Percentiles rank a stretch among this genome's conserved stretches.
These are phyloP conservation scores for Dromaius novaehollandiae DNA, from an alignment of 2,113 vertebrate species.

Conservation along the genomic window DNA sequence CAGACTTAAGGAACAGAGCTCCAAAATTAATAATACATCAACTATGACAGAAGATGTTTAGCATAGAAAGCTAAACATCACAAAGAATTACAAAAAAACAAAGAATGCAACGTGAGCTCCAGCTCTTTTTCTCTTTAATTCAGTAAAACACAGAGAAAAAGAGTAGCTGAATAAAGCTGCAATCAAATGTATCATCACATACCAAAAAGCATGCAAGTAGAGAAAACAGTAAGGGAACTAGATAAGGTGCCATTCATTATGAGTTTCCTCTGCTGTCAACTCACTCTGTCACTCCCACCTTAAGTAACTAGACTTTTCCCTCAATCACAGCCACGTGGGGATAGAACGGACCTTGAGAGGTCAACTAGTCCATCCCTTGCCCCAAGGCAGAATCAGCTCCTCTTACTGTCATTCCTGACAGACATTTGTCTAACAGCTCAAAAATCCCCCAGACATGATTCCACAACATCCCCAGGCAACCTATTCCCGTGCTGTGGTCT, in stretches of 20 bases:
- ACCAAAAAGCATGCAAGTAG: not conserved
- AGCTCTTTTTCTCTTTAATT: not conserved
- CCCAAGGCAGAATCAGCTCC: not conserved
- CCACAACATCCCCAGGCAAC: not conserved
- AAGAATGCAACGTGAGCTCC: not conserved
- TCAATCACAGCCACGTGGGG: conserved; percentile 44
- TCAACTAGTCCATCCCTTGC: conserved; percentile 9
- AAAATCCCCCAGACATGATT: conserved; percentile 30
- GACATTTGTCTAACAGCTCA: conserved; percentile 1
- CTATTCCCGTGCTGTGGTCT: not conserved
- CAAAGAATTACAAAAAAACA: not conserved
- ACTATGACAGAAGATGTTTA: not conserved
- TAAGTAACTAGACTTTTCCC: conserved; percentile 36
- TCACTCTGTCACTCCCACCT: not conserved
- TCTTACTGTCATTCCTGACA: not conserved
- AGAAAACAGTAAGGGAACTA: not conserved
- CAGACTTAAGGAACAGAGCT: not conserved
- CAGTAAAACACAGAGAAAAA: not conserved
- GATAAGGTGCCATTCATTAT: conserved; percentile 26
- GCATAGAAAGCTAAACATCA: not conserved
- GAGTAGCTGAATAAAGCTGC: not conserved
- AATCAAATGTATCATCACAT: not conserved
- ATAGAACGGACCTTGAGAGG: conserved; percentile 34
- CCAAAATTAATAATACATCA: not conserved
- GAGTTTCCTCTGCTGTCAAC: conserved; percentile 53